A percentile compares a stretch with the other conserved stretches of the same genome.
Evolutionary conservation across 2,888 invertebrate genomes (phyloP).

Genomic region (Nemoura dubitans): DNA sequence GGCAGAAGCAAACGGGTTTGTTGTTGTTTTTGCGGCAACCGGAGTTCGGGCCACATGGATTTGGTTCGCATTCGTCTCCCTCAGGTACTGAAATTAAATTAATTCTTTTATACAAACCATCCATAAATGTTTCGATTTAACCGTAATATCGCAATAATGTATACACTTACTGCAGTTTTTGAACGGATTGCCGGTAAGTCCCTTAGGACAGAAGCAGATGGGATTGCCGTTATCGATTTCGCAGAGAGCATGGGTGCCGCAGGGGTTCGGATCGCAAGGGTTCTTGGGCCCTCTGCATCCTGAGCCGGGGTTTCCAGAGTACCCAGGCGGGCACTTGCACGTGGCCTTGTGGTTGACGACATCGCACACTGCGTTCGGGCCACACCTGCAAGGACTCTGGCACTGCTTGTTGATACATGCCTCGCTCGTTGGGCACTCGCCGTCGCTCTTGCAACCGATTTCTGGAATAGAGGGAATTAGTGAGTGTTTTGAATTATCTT

Average conservation of each 20-base stretch:
- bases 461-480: conserved; percentile 59
- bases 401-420: conserved; percentile 83
- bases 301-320: conserved; percentile 77
- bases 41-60: conserved; percentile 85
- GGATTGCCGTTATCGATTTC: conserved; percentile 86
- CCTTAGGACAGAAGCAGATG: conserved; percentile 89
- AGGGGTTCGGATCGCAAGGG: conserved; percentile 86
- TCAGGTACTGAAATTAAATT: conserved; percentile 77
- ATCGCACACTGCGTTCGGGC: conserved; percentile 82
- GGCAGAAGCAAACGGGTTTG: conserved; percentile 84
- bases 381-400: conserved; percentile 80
- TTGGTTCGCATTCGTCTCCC: conserved; percentile 83
- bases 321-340: conserved; percentile 85
- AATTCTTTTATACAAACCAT: conserved; percentile 42
- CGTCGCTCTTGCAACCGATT: conserved; percentile 75
- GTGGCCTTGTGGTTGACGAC: conserved; percentile 80
- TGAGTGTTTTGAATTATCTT: background rate
- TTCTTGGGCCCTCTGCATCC: conserved; percentile 78
- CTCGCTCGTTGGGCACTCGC: conserved; percentile 77
- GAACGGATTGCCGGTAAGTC: conserved; percentile 90
- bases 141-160: background rate
- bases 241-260: conserved; percentile 85
- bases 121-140: background rate
- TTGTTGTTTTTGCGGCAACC: conserved; percentile 81
- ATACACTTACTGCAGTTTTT: conserved; percentile 84